Percentiles rank a stretch among this genome's conserved stretches.
phyloP scores from a whole-genome alignment of 37 sponge, comb jelly and placozoan genomes.

The Eunapius fragilis region DNA sequence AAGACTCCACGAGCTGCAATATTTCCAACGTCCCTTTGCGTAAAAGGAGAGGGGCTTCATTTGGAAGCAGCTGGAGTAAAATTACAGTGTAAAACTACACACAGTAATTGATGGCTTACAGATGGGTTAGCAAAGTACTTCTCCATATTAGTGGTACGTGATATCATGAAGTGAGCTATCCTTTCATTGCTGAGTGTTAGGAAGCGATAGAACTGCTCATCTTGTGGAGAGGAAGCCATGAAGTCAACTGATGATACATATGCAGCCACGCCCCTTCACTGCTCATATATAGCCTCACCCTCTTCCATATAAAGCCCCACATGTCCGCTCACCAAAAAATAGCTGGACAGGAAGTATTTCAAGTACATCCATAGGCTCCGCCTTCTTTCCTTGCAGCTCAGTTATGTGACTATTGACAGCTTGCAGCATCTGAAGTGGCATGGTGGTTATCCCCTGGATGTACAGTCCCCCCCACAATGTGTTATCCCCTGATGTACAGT shows the following conservation, averaged over 20 bases:
- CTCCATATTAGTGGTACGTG: conserved; percentile 38
- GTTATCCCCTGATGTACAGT: too few relatives aligned
- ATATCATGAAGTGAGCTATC: conserved; percentile 31
- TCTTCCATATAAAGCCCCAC: too few relatives aligned
- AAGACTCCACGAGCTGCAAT: conserved; percentile 19
- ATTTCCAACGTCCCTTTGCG: conserved; percentile 40
- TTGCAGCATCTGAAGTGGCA: conserved; percentile 44
- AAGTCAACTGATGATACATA: too few relatives aligned
- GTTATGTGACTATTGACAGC: conserved; percentile 50
- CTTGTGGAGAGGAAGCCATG: conserved; percentile 6
- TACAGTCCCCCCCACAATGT: too few relatives aligned
- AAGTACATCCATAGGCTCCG: conserved; percentile 28
- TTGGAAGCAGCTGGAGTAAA: conserved; percentile 30
- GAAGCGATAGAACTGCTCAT: conserved; percentile 71
- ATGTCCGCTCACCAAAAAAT: conserved; percentile 46
- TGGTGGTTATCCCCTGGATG: too few relatives aligned
- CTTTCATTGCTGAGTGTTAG: conserved; percentile 58
- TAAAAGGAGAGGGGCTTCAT: conserved; percentile 16
- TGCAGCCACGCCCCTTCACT: too few relatives aligned
- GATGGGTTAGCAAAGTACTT: conserved; percentile 32
- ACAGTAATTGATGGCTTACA: conserved; percentile 40
- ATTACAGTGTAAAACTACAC: too few relatives aligned
- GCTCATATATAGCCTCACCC: too few relatives aligned
- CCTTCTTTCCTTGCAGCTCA: conserved; percentile 23
- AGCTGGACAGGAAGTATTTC: conserved; percentile 70